A percentile compares a stretch with the other conserved stretches of the same genome.
phyloP scores from a whole-genome alignment of 1,140 invertebrate species.

The Drosophila pachea region DNA sequence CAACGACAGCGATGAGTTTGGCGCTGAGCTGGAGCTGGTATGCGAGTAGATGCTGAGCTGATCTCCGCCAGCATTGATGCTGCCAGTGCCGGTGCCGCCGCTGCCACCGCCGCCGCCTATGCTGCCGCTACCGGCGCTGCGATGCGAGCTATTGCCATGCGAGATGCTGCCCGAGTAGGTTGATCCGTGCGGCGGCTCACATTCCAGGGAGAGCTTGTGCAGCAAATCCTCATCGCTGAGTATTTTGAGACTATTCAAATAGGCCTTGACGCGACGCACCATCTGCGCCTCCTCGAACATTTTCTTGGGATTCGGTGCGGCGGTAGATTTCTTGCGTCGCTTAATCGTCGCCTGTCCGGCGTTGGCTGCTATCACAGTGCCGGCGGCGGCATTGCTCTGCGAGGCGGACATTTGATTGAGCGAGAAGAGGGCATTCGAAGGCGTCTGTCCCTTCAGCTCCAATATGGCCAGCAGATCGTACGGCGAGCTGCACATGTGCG shows the following conservation, averaged over 20 bases:
- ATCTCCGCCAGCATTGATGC: conserved; percentile 66
- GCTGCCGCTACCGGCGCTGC: conserved; percentile 75
- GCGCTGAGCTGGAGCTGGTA: conserved; percentile 66
- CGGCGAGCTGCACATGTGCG: conserved; percentile 97
- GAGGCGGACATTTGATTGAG: conserved; percentile 91
- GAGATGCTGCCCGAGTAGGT: conserved; percentile 80
- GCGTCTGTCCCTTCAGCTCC: conserved; percentile 90
- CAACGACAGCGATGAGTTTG: conserved; percentile 79
- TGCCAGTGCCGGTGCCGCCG: conserved; percentile 46
- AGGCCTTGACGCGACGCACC: conserved; percentile 96
- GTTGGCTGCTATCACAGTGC: conserved; percentile 71
- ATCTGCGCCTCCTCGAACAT: conserved; percentile 99
- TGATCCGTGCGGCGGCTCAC: conserved; percentile 86
- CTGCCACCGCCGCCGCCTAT: conserved; percentile 63
- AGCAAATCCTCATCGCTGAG: conserved; percentile 93
- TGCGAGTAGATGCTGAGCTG: conserved; percentile 74
- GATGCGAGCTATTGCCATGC: conserved; percentile 67
- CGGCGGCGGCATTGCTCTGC: conserved; percentile 70
- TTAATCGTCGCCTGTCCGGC: conserved; percentile 91
- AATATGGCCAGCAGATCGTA: conserved; percentile 92
- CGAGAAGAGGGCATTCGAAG: conserved; percentile 92
- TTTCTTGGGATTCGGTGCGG: conserved; percentile 96
- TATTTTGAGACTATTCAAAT: conserved; percentile 93
- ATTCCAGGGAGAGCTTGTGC: conserved; percentile 92
- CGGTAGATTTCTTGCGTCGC: conserved; percentile 92